Evolutionary conservation across 2,113 vertebrate genomes (phyloP).

Genomic region (Phrynosoma blainvillii): DNA sequence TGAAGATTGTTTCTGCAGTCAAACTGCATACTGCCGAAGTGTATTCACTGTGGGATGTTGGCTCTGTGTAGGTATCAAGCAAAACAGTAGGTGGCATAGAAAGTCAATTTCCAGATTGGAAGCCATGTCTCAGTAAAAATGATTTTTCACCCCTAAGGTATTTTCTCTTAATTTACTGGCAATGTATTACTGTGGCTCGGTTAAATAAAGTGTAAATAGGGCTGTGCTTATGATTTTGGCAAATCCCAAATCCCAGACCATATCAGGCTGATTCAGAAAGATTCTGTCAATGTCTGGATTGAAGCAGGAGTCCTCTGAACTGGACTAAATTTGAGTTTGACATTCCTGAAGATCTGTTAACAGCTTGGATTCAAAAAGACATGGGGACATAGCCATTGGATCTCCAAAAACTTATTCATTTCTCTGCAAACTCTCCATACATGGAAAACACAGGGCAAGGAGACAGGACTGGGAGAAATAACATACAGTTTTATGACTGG

Average conservation of each 20-base stretch:
- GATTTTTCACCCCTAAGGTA: neutral
- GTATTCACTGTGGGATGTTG: neutral
- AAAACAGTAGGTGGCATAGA: neutral
- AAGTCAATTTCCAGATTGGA: neutral
- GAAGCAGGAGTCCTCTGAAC: neutral
- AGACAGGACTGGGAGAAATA: neutral
- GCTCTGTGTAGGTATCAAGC: neutral
- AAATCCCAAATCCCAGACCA: neutral
- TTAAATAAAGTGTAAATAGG: neutral
- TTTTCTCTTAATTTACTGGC: neutral
- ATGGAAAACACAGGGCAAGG: neutral
- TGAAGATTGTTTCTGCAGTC: neutral
- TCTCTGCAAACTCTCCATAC: neutral
- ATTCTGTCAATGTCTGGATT: neutral
- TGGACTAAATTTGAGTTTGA: neutral
- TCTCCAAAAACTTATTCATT: neutral
- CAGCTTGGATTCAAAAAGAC: neutral
- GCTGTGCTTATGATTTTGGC: too few relatives aligned
- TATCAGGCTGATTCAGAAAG: neutral
- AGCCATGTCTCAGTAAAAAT: neutral
- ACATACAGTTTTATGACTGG: too few relatives aligned
- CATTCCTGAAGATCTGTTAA: neutral
- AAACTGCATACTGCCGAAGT: neutral
- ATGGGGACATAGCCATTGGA: neutral
- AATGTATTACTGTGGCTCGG: neutral